phyloP scores from a whole-genome alignment of 2,113 vertebrate species.

The Triplophysa dalaica region DNA sequence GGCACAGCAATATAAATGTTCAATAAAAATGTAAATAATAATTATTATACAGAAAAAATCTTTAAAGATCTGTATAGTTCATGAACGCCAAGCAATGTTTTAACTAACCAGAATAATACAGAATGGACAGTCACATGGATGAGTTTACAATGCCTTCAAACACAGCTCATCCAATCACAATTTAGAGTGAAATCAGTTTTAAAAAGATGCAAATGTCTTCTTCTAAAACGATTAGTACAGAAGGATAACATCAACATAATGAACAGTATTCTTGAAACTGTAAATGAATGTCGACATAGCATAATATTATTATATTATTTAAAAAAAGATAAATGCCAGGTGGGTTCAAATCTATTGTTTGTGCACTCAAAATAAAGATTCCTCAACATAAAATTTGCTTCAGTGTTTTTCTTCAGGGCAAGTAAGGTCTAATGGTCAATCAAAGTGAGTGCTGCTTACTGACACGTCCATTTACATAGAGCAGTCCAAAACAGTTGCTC shows the following conservation, averaged over 20 bases:
- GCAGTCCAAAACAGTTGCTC: not conserved
- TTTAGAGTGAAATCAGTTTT: too few relatives aligned
- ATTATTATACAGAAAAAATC: too few relatives aligned
- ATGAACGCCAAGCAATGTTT: too few relatives aligned
- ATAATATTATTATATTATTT: too few relatives aligned
- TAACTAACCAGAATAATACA: too few relatives aligned
- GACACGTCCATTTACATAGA: conserved; percentile 26
- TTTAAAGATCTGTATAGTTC: too few relatives aligned
- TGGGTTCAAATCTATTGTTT: not conserved
- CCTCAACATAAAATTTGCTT: not conserved
- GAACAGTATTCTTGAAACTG: conserved; percentile 8
- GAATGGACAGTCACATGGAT: too few relatives aligned
- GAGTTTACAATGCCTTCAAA: too few relatives aligned
- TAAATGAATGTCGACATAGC: not conserved
- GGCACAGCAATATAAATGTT: not conserved
- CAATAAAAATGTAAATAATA: not conserved
- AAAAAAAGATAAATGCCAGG: conserved; percentile 11
- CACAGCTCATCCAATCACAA: too few relatives aligned
- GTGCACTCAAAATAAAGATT: conserved; percentile 1
- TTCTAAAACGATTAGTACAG: not conserved
- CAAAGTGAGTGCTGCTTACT: conserved; percentile 15
- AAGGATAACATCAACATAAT: not conserved
- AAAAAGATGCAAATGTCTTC: too few relatives aligned
- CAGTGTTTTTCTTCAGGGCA: not conserved
- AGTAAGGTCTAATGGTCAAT: conserved; percentile 32